phyloP scores from a whole-genome alignment of 2,888 invertebrate genomes.

The Autographa gamma region DNA sequence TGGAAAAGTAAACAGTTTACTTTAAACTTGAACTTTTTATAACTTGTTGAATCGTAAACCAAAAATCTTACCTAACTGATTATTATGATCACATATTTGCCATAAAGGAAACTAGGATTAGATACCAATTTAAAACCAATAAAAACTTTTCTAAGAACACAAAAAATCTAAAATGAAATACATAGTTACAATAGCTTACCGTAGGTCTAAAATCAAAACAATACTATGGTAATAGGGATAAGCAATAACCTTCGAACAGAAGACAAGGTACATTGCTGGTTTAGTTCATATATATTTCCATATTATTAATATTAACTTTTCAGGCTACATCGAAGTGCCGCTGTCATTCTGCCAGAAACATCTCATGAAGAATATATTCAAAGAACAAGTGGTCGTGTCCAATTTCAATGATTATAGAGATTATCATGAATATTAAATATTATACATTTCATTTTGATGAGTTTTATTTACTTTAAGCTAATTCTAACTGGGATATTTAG shows the following conservation, averaged over 20 bases:
- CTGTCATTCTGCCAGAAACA: constrained; percentile 76
- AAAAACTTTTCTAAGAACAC: too few species aligned
- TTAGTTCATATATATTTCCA: not conserved
- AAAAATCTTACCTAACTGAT: too few species aligned
- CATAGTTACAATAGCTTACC: too few species aligned
- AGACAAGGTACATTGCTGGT: too few species aligned
- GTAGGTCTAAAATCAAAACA: not conserved
- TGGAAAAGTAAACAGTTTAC: too few species aligned
- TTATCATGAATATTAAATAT: constrained; percentile 55
- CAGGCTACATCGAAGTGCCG: constrained; percentile 80
- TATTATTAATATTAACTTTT: constrained; percentile 16
- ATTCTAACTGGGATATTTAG: too few species aligned
- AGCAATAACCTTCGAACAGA: not conserved
- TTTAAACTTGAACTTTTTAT: too few species aligned
- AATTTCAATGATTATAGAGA: constrained; percentile 68
- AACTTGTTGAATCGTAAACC: too few species aligned
- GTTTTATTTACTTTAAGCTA: not conserved
- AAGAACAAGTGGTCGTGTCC: constrained; percentile 70
- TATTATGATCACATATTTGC: too few species aligned
- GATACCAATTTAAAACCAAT: too few species aligned
- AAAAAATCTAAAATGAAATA: not conserved
- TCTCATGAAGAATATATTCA: constrained; percentile 81
- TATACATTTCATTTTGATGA: not conserved
- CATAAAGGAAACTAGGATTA: too few species aligned
- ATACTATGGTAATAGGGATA: not conserved